Percentiles rank a stretch among this genome's conserved stretches.
These are phyloP conservation scores for Eptatretus atami DNA, from an alignment of 2,797 vertebrate genomes.

Conservation along the genomic window DNA sequence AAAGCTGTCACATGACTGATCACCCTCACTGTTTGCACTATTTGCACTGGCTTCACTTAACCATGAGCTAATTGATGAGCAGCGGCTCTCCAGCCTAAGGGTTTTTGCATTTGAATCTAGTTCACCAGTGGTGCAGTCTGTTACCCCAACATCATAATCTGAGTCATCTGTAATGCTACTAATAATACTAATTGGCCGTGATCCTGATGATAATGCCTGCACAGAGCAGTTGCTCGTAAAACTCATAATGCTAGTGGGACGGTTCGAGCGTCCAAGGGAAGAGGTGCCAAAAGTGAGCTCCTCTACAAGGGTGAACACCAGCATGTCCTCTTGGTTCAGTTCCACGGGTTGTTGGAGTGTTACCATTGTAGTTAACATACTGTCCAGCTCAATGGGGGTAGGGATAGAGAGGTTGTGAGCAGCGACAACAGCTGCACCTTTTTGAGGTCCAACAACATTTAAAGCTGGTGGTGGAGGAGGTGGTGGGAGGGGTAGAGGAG, in stretches of 20 bases:
- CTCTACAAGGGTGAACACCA: constrained; percentile 80
- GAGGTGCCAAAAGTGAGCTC: constrained; percentile 64
- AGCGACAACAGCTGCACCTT: too few relatives aligned
- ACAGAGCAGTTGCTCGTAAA: constrained; percentile 44
- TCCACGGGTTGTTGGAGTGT: constrained; percentile 75
- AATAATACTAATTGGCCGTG: constrained; percentile 64
- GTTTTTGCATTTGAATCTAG: too few relatives aligned
- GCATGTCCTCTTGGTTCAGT: constrained; percentile 60
- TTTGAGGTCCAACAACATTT: too few relatives aligned
- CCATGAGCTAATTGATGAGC: constrained; percentile 50
- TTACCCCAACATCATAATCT: constrained; percentile 13
- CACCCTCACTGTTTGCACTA: constrained; percentile 20
- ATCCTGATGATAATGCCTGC: constrained; percentile 24
- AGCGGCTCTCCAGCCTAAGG: constrained; percentile 14
- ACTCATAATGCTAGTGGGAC: constrained; percentile 49
- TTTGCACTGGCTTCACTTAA: constrained; percentile 29
- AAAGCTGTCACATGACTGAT: constrained; percentile 33
- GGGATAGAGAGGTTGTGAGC: constrained; percentile 12
- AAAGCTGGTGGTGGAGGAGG: too few relatives aligned
- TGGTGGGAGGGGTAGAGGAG: too few relatives aligned
- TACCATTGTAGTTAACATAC: constrained; percentile 55
- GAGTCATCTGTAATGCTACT: constrained; percentile 53
- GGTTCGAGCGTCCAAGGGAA: constrained; percentile 12
- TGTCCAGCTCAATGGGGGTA: constrained; percentile 28
- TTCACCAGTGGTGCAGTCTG: constrained; percentile 12